Percentiles rank a stretch among this genome's conserved stretches.
Evolutionary conservation across 2,888 invertebrate species (phyloP).

Genomic region (Volucella zonaria): DNA sequence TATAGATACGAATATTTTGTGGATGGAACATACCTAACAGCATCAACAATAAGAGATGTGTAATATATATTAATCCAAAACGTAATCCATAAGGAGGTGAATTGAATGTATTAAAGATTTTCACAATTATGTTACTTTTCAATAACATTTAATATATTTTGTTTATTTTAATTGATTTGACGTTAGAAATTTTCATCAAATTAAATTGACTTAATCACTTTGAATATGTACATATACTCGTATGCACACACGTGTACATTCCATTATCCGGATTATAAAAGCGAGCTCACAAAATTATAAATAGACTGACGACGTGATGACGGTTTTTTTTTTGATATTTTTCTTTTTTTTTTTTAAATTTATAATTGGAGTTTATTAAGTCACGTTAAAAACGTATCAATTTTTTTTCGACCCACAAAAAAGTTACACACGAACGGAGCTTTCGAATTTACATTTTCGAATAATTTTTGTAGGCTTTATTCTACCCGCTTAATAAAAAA

Average conservation of each 20-base stretch:
- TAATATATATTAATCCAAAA: slow-evolving; percentile 72
- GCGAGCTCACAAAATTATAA: slow-evolving; percentile 28
- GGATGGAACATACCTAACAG: slow-evolving; percentile 60
- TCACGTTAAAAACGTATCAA: slow-evolving; percentile 2
- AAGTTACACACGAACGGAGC: slow-evolving; percentile 16
- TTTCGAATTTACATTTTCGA: slow-evolving; percentile 62
- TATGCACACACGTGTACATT: slow-evolving; percentile 57
- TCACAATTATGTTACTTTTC: slow-evolving; percentile 72
- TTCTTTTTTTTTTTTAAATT: not conserved
- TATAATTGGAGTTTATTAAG: slow-evolving; percentile 36
- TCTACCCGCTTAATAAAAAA: not conserved
- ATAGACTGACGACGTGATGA: slow-evolving; percentile 45
- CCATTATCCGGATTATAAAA: slow-evolving; percentile 51
- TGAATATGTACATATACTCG: slow-evolving; percentile 37
- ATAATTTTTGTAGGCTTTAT: not conserved
- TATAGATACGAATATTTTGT: too few species aligned
- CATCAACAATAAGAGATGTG: slow-evolving; percentile 72
- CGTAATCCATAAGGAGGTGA: slow-evolving; percentile 73
- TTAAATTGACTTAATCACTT: slow-evolving; percentile 58
- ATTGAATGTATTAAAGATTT: slow-evolving; percentile 71
- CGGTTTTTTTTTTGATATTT: slow-evolving; percentile 3
- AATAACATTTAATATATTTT: slow-evolving; percentile 72
- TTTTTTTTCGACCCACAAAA: slow-evolving; percentile 17
- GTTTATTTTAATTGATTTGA: slow-evolving; percentile 60
- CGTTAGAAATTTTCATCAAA: slow-evolving; percentile 68